Percentiles rank a stretch among this genome's conserved stretches.
Evolutionary conservation across 2,888 invertebrate species (phyloP).

Genomic region (Torymus texanus): DNA sequence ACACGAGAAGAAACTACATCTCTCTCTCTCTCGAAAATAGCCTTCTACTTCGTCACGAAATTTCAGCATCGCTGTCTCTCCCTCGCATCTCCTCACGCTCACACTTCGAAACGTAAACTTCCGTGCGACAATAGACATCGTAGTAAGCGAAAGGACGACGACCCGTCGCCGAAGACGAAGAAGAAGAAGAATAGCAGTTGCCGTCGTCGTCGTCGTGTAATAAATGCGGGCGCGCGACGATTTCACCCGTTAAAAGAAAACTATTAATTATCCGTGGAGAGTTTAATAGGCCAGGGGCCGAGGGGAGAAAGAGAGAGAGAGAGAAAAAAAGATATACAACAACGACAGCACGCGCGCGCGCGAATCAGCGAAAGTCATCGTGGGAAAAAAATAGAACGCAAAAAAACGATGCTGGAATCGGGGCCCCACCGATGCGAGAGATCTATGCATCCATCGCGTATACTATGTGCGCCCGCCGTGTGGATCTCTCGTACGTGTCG

Average conservation of each 20-base stretch:
- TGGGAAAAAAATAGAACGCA: slow-evolving; percentile 31
- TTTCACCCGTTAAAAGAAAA: slow-evolving; percentile 42
- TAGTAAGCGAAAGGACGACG: slow-evolving; percentile 6
- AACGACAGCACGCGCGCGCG: too few species aligned
- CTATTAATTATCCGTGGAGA: slow-evolving; percentile 39
- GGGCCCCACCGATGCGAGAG: neutral
- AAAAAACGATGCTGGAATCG: slow-evolving; percentile 19
- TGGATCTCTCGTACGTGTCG: too few species aligned
- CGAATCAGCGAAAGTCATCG: slow-evolving; percentile 48
- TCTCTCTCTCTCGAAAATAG: too few species aligned
- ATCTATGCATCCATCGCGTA: too few species aligned
- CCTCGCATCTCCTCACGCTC: too few species aligned
- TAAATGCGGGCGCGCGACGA: slow-evolving; percentile 24
- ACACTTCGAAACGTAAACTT: too few species aligned
- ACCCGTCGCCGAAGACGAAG: slow-evolving; percentile 3
- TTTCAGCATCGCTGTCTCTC: too few species aligned
- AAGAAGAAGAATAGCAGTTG: neutral
- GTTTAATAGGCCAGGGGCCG: slow-evolving; percentile 20
- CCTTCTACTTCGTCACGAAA: too few species aligned
- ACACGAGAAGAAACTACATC: too few species aligned
- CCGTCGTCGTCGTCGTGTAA: neutral
- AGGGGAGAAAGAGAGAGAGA: neutral
- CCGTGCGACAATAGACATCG: neutral
- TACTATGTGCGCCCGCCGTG: too few species aligned
- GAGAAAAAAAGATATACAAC: neutral